Evolutionary conservation across 92 coral and sea anemone genomes (phyloP).

Genomic region (Heteractis magnifica): DNA sequence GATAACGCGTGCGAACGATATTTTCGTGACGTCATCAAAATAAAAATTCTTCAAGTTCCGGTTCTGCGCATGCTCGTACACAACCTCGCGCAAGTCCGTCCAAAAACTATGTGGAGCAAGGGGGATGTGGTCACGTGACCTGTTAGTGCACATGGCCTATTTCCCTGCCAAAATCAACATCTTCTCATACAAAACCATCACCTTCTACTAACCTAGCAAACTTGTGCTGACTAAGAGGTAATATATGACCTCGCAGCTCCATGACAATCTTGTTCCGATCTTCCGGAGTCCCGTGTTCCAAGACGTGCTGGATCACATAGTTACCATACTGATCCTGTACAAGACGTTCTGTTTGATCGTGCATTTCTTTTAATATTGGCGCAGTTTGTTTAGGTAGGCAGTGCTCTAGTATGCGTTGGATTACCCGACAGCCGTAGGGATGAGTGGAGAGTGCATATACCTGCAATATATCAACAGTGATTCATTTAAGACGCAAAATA

Average conservation of each 20-base stretch:
- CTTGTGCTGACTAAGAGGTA: slow-evolving; percentile 91
- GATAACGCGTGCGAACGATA: too few species aligned
- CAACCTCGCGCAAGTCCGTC: too few species aligned
- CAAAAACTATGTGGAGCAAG: too few species aligned
- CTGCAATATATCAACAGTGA: neutral
- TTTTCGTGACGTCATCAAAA: too few species aligned
- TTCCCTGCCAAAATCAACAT: too few species aligned
- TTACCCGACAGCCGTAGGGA: slow-evolving; percentile 98
- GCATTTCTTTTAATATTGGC: slow-evolving; percentile 86
- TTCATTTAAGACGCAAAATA: neutral
- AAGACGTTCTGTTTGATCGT: slow-evolving; percentile 87
- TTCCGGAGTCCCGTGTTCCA: slow-evolving; percentile 95
- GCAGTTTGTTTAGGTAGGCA: slow-evolving; percentile 87
- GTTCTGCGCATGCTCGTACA: too few species aligned
- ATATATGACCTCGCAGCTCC: slow-evolving; percentile 85
- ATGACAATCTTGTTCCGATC: slow-evolving; percentile 93
- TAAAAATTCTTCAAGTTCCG: too few species aligned
- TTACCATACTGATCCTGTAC: slow-evolving; percentile 99
- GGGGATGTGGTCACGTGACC: too few species aligned
- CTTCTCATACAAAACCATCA: neutral
- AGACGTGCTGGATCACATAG: slow-evolving; percentile 95
- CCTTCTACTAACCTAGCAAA: slow-evolving; percentile 82
- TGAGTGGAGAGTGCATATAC: slow-evolving; percentile 94
- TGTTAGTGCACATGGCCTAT: too few species aligned
- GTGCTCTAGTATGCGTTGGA: slow-evolving; percentile 95